Base-by-base conservation (phyloP, 1,140 invertebrate species). In the Ceratosolen fusciceps region DNA sequence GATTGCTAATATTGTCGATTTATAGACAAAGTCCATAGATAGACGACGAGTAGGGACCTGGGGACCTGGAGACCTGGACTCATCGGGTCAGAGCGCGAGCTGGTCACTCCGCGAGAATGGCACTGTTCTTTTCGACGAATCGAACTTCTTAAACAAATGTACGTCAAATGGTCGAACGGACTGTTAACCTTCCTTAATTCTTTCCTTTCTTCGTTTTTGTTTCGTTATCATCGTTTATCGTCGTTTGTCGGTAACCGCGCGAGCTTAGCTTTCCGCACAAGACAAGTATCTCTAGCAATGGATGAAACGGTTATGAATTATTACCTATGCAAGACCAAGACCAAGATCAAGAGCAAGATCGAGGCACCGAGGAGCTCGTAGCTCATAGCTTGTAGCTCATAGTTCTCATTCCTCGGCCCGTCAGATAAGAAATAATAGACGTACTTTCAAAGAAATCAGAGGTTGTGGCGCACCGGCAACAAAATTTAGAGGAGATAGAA, bases 111-210 rank as follows among this genome's bases (percentile, higher is more conserved):
- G 79, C 77, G 80, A 81, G 81, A 84, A 84, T 84, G 82, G 83
- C 81, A 84, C 83, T 83, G 80, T 83, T 82, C 82, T 80, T 81
- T 81, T 72, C 80, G 81, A 84, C 67, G 68, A 80, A 74, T 68
- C 60, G 62, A 79, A 79, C 60, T 58, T 72, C 58, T 67, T 70
- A 74, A 74, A 74, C 14, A 79, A 79, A 68, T 62, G 34, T 39
- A 54, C 34, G 37, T 71, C 39, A 71, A 68, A 24, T 72, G 47
- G 21, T 73, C 70, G 43, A 73, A 52, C n/a, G n/a, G n/a, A n/a
- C n/a, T n/a, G n/a, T n/a, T n/a, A n/a, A n/a, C n/a, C n/a, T n/a
- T n/a, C n/a, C n/a, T n/a, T 54, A 67, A 29, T 54, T 21, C 49
- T 67, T 47, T 1, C 39, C 74, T 79, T 68, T 74, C 24, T 56